Evolutionary conservation across 2,113 vertebrate genomes (phyloP).

Genomic region (Bothrops jararaca): DNA sequence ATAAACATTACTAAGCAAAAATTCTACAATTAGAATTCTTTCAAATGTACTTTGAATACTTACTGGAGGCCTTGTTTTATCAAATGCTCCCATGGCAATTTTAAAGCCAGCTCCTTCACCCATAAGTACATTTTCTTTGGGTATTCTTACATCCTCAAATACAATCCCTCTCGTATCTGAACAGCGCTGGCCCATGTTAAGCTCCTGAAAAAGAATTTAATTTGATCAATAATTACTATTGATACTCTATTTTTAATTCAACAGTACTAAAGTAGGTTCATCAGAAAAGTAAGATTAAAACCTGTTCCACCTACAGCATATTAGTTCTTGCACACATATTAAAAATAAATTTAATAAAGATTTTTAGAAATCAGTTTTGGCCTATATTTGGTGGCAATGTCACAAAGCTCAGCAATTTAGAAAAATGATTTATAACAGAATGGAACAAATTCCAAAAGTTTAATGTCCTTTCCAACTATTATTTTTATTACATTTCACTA

Average conservation of each 20-base stretch:
- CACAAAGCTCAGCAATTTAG: neutral
- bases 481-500: neutral
- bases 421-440: neutral
- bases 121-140: constrained; percentile 88
- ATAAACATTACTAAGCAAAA: constrained; percentile 8
- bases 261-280: neutral
- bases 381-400: neutral
- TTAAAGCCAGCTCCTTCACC: constrained; percentile 91
- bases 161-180: constrained; percentile 92
- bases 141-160: constrained; percentile 92
- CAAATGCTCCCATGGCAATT: constrained; percentile 93
- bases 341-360: neutral
- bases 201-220: constrained; percentile 73
- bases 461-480: neutral
- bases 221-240: neutral
- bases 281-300: neutral
- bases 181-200: constrained; percentile 95
- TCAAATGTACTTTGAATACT: constrained; percentile 55
- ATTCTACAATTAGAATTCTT: neutral
- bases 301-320: neutral
- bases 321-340: neutral
- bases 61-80: constrained; percentile 87
- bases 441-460: neutral
- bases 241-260: neutral
- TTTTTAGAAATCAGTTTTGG: neutral